phyloP scores from a whole-genome alignment of 2,113 vertebrate species.

The Pyxicephalus adspersus region DNA sequence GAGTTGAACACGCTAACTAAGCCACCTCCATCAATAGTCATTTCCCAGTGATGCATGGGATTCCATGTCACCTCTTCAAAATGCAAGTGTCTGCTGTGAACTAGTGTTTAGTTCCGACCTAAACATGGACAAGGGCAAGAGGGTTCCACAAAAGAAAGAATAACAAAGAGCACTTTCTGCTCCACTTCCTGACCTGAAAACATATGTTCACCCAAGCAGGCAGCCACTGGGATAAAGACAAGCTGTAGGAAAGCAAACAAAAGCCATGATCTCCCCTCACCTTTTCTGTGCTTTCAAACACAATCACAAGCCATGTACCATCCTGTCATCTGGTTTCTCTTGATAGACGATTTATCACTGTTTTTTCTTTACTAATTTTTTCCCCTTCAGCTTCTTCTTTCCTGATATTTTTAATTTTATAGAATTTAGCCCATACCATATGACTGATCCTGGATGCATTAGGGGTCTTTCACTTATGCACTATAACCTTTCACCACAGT shows the following conservation, averaged over 20 bases:
- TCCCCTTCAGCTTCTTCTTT: conserved; percentile 9
- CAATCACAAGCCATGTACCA: conserved; percentile 83
- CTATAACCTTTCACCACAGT: conserved; percentile 66
- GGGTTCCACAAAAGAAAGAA: conserved; percentile 79
- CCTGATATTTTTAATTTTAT: conserved; percentile 98
- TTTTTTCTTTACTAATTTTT: conserved; percentile 83
- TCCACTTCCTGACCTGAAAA: conserved; percentile 89
- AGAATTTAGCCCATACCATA: conserved; percentile 85
- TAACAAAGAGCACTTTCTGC: conserved; percentile 90
- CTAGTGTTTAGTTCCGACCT: conserved; percentile 68
- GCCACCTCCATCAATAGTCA: conserved; percentile 59
- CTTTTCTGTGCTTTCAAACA: conserved; percentile 86
- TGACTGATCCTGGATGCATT: conserved; percentile 72
- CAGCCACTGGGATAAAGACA: conserved; percentile 81
- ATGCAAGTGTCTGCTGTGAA: conserved; percentile 62
- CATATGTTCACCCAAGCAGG: conserved; percentile 91
- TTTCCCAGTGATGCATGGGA: conserved; percentile 62
- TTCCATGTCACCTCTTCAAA: conserved; percentile 62
- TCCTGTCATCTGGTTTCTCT: conserved; percentile 82
- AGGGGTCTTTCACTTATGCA: conserved; percentile 38
- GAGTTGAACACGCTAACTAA: conserved; percentile 50
- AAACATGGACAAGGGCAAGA: conserved; percentile 63
- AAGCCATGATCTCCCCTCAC: conserved; percentile 74
- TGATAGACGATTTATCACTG: conserved; percentile 82
- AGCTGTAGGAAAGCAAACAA: conserved; percentile 81